Evolutionary conservation across 2,113 vertebrate species (phyloP).

Genomic region (Podarcis muralis): DNA sequence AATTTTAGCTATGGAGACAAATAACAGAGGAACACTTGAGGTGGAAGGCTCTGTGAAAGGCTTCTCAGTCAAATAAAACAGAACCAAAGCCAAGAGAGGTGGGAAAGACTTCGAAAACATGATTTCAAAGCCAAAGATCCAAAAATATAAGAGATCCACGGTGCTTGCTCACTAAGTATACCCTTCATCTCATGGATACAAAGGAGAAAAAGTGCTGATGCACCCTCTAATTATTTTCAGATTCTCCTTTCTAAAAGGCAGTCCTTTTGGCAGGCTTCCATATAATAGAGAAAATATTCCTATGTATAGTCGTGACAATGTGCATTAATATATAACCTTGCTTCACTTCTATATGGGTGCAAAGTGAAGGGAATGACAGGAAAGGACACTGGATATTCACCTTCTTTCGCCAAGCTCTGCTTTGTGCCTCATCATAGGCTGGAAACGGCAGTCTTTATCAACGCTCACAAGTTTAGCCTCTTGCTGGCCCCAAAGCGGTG

Average conservation of each 20-base stretch:
- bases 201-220: constrained; percentile 29
- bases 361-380: not conserved
- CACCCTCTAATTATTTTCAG: constrained; percentile 16
- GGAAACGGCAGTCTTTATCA: constrained; percentile 21
- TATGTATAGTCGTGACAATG: not conserved
- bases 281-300: rapidly evolving
- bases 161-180: constrained; percentile 38
- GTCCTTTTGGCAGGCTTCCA: constrained; percentile 5
- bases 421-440: constrained; percentile 4
- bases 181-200: constrained; percentile 19
- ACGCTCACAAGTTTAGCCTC: not conserved
- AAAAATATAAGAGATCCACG: not conserved
- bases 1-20: constrained; percentile 51
- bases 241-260: constrained; percentile 10
- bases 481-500: not conserved
- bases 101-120: constrained; percentile 36
- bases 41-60: constrained; percentile 23
- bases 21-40: constrained; percentile 37
- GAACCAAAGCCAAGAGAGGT: constrained; percentile 27
- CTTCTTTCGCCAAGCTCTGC: not conserved
- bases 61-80: constrained; percentile 54
- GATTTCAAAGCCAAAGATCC: constrained; percentile 32
- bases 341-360: not conserved
- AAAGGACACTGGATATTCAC: not conserved
- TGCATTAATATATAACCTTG: not conserved